Evolutionary conservation across 2,888 invertebrate genomes (phyloP).

Genomic region (Fragum whitleyi): DNA sequence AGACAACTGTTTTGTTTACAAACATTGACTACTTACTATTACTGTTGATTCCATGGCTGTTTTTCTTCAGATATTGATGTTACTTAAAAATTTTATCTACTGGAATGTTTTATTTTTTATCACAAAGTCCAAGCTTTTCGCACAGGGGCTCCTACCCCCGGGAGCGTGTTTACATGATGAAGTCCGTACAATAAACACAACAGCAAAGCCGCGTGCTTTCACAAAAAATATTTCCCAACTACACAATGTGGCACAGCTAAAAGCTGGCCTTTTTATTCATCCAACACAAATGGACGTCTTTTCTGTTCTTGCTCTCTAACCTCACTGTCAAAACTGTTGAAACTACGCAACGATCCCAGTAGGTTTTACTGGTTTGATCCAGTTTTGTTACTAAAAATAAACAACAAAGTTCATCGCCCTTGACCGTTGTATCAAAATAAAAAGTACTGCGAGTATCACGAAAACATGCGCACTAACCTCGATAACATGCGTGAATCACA

Average conservation of each 20-base stretch:
- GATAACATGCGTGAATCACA: too few relatives aligned
- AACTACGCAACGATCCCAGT: neutral
- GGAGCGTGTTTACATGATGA: constrained; percentile 53
- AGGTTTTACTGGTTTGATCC: neutral
- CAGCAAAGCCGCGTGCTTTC: constrained; percentile 61
- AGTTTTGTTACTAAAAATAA: neutral
- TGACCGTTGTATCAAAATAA: neutral
- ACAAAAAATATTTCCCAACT: neutral
- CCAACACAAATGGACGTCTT: neutral
- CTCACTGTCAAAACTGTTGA: neutral
- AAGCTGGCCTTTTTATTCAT: neutral
- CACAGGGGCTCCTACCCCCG: constrained; percentile 60
- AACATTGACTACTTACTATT: constrained; percentile 51
- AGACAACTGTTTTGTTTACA: constrained; percentile 18
- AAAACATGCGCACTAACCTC: neutral
- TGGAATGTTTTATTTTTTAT: constrained; percentile 11
- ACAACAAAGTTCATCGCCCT: neutral
- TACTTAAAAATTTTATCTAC: neutral
- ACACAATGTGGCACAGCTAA: neutral
- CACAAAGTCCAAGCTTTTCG: constrained; percentile 10
- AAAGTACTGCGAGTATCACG: neutral
- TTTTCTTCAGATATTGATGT: neutral
- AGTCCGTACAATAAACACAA: constrained; percentile 39
- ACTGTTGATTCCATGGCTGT: constrained; percentile 59
- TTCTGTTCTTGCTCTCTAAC: neutral